Conservation (phyloP, 2,113 vertebrate genomes). For the Argyrosomus japonicus region DNA sequence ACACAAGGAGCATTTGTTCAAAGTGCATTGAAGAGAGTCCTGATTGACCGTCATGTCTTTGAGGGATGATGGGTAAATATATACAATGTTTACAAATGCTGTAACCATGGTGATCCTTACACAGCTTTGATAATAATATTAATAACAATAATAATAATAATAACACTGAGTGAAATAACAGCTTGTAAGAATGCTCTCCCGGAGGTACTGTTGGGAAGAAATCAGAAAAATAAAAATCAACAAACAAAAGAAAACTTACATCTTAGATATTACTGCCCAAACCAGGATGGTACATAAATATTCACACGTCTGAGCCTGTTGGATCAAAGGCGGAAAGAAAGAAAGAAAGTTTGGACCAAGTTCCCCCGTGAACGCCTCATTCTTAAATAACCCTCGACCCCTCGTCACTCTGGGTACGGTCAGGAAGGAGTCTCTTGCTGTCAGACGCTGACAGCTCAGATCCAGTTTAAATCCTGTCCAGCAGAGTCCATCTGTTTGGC, state of each 20-base stretch:
- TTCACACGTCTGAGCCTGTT: constrained; percentile 44
- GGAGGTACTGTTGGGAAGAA: constrained; percentile 59
- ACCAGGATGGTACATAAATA: constrained; percentile 76
- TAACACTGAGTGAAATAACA: background rate
- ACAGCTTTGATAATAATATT: constrained; percentile 64
- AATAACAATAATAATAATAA: constrained; percentile 40
- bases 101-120: constrained; percentile 74
- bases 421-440: background rate
- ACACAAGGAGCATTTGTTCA: constrained; percentile 91
- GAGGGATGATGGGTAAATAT: constrained; percentile 73
- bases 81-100: constrained; percentile 93
- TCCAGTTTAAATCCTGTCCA: constrained; percentile 33
- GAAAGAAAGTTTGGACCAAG: constrained; percentile 16
- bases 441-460: constrained; percentile 5
- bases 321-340: constrained; percentile 8
- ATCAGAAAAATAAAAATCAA: constrained; percentile 6
- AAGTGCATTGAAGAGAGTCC: constrained; percentile 96
- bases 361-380: background rate
- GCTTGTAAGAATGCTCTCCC: constrained; percentile 87
- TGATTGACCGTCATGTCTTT: constrained; percentile 84
- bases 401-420: background rate
- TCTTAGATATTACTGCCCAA: constrained; percentile 83
- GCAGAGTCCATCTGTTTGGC: background rate
- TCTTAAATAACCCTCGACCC: background rate
- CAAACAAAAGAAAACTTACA: constrained; percentile 76